Percentiles rank a stretch among this genome's conserved stretches.
Conservation (phyloP, 2,888 invertebrate species). For the Caenorhabditis angaria region DNA sequence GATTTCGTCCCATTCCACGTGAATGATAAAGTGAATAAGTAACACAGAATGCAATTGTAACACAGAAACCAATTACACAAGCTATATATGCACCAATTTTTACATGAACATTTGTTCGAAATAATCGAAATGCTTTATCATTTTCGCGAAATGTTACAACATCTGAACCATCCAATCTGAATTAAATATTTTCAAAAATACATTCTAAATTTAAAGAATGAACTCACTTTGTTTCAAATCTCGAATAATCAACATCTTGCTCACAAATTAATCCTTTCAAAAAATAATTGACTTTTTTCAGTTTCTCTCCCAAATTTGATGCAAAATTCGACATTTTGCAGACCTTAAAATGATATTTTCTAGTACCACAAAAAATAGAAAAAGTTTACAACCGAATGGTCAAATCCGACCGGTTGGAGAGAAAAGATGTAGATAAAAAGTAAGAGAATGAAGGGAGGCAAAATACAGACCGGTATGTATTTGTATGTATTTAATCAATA, state of each 20-base stretch:
- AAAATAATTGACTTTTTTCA: slow-evolving; percentile 33
- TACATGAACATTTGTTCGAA: slow-evolving; percentile 57
- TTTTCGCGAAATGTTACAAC: slow-evolving; percentile 58
- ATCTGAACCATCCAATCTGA: slow-evolving; percentile 51
- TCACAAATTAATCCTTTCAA: slow-evolving; percentile 38
- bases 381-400: not conserved
- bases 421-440: not conserved
- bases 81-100: slow-evolving; percentile 49
- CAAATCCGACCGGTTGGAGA: slow-evolving; percentile 1
- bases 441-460: not conserved
- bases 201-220: not conserved
- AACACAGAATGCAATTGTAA: slow-evolving; percentile 39
- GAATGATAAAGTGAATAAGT: slow-evolving; percentile 37
- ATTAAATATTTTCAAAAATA: slow-evolving; percentile 16
- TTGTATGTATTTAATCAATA: not conserved
- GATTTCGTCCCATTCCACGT: slow-evolving; percentile 38
- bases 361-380: not conserved
- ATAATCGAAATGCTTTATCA: slow-evolving; percentile 54
- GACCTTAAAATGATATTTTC: not conserved
- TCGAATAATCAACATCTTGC: slow-evolving; percentile 53
- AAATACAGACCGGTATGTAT: not conserved
- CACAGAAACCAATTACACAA: slow-evolving; percentile 37
- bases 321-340: not conserved
- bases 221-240: slow-evolving; percentile 49
- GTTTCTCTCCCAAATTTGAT: not conserved